phyloP scores from a whole-genome alignment of 2,797 vertebrate genomes.

The Chelonia mydas region DNA sequence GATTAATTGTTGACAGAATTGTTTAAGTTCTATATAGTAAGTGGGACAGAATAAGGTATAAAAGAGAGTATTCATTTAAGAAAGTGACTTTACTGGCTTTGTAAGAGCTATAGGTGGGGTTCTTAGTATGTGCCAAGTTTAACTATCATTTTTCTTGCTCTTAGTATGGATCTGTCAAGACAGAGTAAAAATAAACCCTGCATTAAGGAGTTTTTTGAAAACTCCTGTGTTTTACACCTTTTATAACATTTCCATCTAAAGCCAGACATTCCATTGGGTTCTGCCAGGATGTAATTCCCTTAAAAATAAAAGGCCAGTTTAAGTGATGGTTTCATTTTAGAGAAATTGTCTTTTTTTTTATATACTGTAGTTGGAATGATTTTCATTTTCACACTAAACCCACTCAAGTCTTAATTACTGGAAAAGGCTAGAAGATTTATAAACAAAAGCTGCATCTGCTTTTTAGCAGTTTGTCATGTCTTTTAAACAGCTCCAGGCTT shows the following conservation, averaged over 20 bases:
- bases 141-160: not conserved
- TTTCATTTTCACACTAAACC: not conserved
- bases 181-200: conserved; percentile 1
- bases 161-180: not conserved
- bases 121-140: not conserved
- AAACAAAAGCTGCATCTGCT: not conserved
- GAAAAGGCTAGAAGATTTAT: not conserved
- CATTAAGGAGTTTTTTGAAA: not conserved
- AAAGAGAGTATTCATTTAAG: not conserved
- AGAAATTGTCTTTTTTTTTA: not conserved
- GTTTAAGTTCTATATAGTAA: not conserved
- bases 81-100: not conserved
- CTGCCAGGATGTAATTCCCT: not conserved
- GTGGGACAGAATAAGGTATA: not conserved
- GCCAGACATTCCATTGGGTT: not conserved
- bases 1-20: not conserved
- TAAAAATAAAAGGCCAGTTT: not conserved
- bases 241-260: conserved; percentile 30
- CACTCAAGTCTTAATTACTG: not conserved
- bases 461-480: not conserved
- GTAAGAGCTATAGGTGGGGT: not conserved
- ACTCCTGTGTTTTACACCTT: not conserved
- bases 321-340: not conserved
- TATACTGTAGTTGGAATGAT: not conserved
- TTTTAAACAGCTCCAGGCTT: not conserved